phyloP scores from a whole-genome alignment of 2,113 vertebrate species.

The Pteronura brasiliensis region DNA sequence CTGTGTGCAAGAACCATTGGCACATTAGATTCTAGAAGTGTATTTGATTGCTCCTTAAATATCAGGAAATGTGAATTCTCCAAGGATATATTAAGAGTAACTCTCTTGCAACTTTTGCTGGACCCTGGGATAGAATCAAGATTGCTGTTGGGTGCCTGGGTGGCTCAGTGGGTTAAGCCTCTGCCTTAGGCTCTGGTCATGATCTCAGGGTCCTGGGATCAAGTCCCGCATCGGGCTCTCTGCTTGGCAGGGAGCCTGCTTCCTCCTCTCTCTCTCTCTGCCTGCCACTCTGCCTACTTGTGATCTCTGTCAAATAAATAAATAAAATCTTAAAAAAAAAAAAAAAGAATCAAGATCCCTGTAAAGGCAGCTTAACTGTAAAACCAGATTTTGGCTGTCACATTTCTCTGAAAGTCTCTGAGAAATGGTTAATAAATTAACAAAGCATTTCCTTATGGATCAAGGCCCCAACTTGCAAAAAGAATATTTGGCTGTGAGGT shows the following conservation, averaged over 20 bases:
- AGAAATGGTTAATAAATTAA: background rate
- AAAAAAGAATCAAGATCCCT: background rate
- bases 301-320: no score
- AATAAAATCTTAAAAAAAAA: no score
- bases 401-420: conserved; percentile 10
- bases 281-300: no score
- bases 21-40: background rate
- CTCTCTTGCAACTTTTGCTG: background rate
- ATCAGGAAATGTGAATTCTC: background rate
- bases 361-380: background rate
- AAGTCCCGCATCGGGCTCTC: no score
- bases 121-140: background rate
- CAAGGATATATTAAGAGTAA: background rate
- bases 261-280: no score
- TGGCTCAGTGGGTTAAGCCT: no score
- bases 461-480: background rate
- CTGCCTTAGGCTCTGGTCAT: no score
- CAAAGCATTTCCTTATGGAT: background rate
- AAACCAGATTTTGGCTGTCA: background rate
- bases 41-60: background rate
- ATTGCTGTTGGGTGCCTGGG: background rate
- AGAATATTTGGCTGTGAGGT: background rate
- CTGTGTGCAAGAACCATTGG: background rate
- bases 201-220: no score
- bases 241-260: no score